phyloP scores from a whole-genome alignment of 2,797 vertebrate genomes.

The Enteromius argenteus region DNA sequence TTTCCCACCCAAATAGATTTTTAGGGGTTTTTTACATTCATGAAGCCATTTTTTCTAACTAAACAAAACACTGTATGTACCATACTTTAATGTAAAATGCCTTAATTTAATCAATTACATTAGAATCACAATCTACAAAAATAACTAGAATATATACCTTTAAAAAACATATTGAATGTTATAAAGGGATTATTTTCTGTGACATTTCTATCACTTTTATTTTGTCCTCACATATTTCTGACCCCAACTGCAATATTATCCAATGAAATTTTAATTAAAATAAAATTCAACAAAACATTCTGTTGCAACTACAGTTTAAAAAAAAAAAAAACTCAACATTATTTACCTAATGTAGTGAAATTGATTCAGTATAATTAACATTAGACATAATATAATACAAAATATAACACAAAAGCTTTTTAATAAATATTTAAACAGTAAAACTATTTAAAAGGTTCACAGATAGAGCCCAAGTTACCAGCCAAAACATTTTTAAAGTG shows the following conservation, averaged over 20 bases:
- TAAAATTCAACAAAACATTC: background rate
- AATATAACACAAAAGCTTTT: background rate
- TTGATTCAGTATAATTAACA: background rate
- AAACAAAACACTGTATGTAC: background rate
- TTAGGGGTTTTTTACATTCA: background rate
- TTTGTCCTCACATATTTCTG: background rate
- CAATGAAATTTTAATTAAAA: background rate
- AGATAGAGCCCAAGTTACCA: background rate
- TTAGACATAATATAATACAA: background rate
- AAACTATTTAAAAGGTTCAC: background rate
- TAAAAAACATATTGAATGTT: background rate
- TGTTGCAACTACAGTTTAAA: background rate
- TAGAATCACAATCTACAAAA: background rate
- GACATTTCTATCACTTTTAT: background rate
- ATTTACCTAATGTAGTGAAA: background rate
- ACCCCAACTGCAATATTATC: background rate
- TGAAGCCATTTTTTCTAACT: background rate
- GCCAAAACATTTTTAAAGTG: background rate
- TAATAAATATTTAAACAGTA: background rate
- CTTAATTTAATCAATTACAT: background rate
- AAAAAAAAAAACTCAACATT: background rate
- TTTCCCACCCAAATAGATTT: background rate
- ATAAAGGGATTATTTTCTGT: background rate
- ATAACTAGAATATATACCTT: background rate
- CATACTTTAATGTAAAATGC: background rate